These are phyloP conservation scores for Aphodius granarius DNA, from an alignment of 2,888 invertebrate genomes.

Conservation along the genomic window DNA sequence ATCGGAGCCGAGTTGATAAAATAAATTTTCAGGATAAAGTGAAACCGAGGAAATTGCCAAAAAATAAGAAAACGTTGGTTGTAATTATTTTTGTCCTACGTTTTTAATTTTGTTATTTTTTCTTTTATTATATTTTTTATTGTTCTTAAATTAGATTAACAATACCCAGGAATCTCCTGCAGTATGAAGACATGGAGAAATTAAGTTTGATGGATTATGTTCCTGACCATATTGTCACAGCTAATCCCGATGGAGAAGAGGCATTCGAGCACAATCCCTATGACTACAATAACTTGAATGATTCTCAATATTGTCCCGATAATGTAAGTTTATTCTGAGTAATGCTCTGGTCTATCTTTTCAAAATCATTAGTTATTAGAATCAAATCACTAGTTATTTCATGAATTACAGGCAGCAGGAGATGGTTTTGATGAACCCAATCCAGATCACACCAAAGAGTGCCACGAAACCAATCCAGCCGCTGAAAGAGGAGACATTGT, in stretches of 20 bases:
- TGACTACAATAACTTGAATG: slow-evolving; percentile 60
- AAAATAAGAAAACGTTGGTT: no score
- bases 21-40: no score
- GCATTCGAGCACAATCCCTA: slow-evolving; percentile 46
- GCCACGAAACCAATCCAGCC: no score
- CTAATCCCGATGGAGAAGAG: slow-evolving; percentile 10
- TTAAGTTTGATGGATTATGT: background rate
- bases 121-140: background rate
- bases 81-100: background rate
- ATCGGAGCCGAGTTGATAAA: no score
- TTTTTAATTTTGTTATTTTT: background rate
- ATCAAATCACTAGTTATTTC: no score
- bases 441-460: no score
- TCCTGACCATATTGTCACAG: slow-evolving; percentile 19
- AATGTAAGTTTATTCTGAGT: background rate
- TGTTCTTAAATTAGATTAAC: background rate
- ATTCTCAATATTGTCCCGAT: slow-evolving; percentile 56
- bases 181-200: background rate
- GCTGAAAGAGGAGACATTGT: no score
- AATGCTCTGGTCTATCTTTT: background rate
- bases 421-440: no score
- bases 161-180: background rate
- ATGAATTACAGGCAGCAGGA: no score
- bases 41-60: no score
- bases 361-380: no score